A percentile compares a stretch with the other conserved stretches of the same genome.
Evolutionary conservation across 2,113 vertebrate genomes (phyloP).

Genomic region (Bos javanicus): DNA sequence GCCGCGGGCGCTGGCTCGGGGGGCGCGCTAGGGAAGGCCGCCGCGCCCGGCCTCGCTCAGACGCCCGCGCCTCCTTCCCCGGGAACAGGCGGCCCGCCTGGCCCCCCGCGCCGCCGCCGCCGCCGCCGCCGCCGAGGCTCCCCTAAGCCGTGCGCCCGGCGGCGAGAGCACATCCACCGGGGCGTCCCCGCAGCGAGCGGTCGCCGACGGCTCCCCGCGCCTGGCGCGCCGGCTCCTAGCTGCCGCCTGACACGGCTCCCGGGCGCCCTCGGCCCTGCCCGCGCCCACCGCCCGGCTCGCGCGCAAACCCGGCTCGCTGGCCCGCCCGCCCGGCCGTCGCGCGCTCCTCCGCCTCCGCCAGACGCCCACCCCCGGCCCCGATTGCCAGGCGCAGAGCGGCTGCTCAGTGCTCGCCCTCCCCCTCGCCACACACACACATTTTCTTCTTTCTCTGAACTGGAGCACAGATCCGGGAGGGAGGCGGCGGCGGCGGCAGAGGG

Average conservation of each 20-base stretch:
- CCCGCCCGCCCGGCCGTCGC: conserved; percentile 49
- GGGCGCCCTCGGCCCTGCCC: conserved; percentile 52
- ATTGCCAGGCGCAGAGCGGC: conserved; percentile 57
- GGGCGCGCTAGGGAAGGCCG: conserved; percentile 53
- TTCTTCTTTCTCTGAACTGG: conserved; percentile 57
- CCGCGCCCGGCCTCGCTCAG: conserved; percentile 56
- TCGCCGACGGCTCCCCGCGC: conserved; percentile 49
- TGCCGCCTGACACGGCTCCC: conserved; percentile 43
- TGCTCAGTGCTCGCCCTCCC: conserved; percentile 68
- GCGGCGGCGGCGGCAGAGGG: not conserved
- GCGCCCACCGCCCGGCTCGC: conserved; percentile 46
- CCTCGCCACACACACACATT: conserved; percentile 72
- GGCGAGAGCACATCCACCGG: conserved; percentile 56
- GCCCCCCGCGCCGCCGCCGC: conserved; percentile 52
- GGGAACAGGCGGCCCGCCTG: conserved; percentile 26
- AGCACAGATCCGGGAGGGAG: conserved; percentile 56
- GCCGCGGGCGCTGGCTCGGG: conserved; percentile 33
- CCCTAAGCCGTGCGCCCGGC: conserved; percentile 21
- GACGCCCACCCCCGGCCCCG: conserved; percentile 59
- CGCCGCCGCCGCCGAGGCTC: conserved; percentile 41
- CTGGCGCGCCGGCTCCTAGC: conserved; percentile 23
- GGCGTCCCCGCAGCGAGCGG: conserved; percentile 51
- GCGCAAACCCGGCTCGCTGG: conserved; percentile 42
- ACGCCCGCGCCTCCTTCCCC: conserved; percentile 41
- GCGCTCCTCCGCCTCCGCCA: conserved; percentile 41